A percentile compares a stretch with the other conserved stretches of the same genome.
These are phyloP conservation scores for Seriola quinqueradiata DNA, from an alignment of 2,113 vertebrate genomes.

Conservation along the genomic window DNA sequence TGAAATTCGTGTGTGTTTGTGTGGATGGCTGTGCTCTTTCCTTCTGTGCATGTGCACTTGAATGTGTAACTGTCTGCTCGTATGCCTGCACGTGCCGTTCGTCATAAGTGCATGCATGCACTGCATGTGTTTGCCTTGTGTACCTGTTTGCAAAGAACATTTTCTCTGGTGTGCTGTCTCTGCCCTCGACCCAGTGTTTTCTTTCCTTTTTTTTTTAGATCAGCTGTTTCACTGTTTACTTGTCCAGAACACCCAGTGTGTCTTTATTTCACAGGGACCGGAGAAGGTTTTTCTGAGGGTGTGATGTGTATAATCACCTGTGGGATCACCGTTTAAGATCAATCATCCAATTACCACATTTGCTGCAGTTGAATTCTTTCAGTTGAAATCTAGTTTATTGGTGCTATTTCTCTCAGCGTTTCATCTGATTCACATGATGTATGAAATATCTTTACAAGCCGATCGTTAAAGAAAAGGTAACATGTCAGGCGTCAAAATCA, in stretches of 20 bases:
- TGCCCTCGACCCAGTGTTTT: not conserved
- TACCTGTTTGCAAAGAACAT: not conserved
- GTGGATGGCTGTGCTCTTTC: not conserved
- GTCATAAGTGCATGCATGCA: not conserved
- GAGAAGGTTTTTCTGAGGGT: not conserved
- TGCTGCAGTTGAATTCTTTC: not conserved
- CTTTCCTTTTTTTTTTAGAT: not conserved
- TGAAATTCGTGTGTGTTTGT: not conserved
- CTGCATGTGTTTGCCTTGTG: not conserved
- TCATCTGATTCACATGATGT: not conserved
- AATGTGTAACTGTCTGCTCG: not conserved
- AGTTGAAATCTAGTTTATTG: not conserved
- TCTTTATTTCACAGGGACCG: not conserved
- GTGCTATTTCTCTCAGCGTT: not conserved
- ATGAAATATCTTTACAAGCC: no score
- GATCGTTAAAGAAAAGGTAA: not conserved
- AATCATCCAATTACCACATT: not conserved
- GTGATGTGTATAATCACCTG: not conserved
- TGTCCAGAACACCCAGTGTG: conserved; percentile 2
- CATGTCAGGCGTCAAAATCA: not conserved
- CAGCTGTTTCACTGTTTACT: conserved; percentile 11
- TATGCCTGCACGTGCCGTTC: not conserved
- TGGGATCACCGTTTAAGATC: not conserved
- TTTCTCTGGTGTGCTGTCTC: not conserved
- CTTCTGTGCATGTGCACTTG: not conserved